These are phyloP conservation scores for Copidosoma aretas DNA, from an alignment of 2,888 invertebrate genomes.

Conservation along the genomic window DNA sequence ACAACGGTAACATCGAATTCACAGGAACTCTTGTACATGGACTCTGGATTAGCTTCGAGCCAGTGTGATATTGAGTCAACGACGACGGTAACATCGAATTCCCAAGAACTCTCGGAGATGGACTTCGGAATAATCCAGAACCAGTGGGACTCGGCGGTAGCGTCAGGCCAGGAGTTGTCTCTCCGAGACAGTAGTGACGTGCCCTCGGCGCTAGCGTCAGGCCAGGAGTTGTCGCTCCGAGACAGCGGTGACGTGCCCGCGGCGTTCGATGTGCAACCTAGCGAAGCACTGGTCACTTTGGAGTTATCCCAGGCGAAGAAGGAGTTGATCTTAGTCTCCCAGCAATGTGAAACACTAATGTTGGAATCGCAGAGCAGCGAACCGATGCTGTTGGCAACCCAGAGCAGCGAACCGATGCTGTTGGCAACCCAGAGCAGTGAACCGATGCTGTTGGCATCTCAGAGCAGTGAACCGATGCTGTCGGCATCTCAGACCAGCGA, in stretches of 20 bases:
- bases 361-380: not conserved
- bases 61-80: conserved; percentile 41
- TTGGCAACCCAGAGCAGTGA: not conserved
- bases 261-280: not conserved
- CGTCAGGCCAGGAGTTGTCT: conserved; percentile 25
- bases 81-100: conserved; percentile 4
- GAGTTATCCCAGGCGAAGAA: not conserved
- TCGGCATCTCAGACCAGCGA: conserved; percentile 7
- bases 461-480: not conserved
- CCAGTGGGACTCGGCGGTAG: conserved; percentile 41
- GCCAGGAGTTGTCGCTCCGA: conserved; percentile 13
- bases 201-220: conserved; percentile 8
- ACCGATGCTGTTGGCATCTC: not conserved
- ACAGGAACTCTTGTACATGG: conserved; percentile 49
- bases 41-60: conserved; percentile 60
- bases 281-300: not conserved
- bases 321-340: not conserved
- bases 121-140: conserved; percentile 60
- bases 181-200: not conserved
- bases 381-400: not conserved
- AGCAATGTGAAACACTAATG: not conserved
- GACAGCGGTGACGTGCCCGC: not conserved
- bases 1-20: conserved; percentile 3
- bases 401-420: not conserved
- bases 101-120: conserved; percentile 47